Percentiles rank a stretch among this genome's conserved stretches.
phyloP scores from a whole-genome alignment of 2,888 invertebrate species.

The Exephanes ischioxanthus region DNA sequence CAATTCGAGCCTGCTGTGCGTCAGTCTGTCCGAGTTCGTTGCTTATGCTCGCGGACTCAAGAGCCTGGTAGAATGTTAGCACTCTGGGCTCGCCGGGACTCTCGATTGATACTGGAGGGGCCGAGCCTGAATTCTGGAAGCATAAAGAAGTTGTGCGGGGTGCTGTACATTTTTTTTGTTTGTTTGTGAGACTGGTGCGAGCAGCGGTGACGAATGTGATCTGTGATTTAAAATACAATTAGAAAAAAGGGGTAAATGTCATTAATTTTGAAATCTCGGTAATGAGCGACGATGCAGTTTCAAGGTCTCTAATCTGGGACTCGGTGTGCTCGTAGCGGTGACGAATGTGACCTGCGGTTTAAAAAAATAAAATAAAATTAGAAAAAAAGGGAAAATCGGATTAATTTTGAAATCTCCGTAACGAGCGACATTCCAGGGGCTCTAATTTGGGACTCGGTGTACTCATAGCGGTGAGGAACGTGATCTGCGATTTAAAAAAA shows the following conservation, averaged over 20 bases:
- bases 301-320: too few relatives aligned
- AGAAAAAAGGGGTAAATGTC: too few relatives aligned
- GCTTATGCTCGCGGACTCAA: conserved; percentile 82
- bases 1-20: conserved; percentile 75
- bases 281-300: too few relatives aligned
- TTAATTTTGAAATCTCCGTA: background rate
- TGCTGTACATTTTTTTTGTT: conserved; percentile 76
- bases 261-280: too few relatives aligned
- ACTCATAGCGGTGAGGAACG: too few relatives aligned
- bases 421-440: too few relatives aligned
- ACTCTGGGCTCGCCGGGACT: conserved; percentile 82
- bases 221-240: background rate
- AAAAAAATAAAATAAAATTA: too few relatives aligned
- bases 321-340: too few relatives aligned
- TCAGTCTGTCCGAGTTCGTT: conserved; percentile 77
- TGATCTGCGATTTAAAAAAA: too few relatives aligned
- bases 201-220: conserved; percentile 12
- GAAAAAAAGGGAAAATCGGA: background rate
- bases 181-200: conserved; percentile 39
- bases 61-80: conserved; percentile 82
- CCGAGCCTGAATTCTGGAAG: conserved; percentile 80
- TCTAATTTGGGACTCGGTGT: too few relatives aligned
- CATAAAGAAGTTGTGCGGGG: conserved; percentile 78
- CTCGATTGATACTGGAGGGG: conserved; percentile 78
- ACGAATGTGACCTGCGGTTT: too few relatives aligned